Base-by-base conservation (phyloP, 2,797 vertebrate species). In the Sternarchorhynchus goeldii region DNA sequence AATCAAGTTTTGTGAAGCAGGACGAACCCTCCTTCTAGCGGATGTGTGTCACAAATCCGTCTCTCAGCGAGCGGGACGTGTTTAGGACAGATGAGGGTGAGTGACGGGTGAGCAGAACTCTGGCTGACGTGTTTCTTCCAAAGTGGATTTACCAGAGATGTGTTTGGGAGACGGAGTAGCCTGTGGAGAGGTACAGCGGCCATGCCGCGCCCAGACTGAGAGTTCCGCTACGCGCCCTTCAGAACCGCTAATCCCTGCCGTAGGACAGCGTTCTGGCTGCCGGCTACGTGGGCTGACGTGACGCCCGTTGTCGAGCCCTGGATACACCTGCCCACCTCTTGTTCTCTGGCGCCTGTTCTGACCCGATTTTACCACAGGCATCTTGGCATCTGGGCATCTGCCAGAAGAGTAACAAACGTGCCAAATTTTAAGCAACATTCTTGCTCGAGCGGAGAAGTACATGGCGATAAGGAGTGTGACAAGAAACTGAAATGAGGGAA, bases 1-100 rank as follows among this genome's bases (percentile, higher is more conserved):
- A 79, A 41, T 80, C 62, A 16, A 70, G 68, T 69, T 34, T 53
- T 34, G 36, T 68, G 53, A 66, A 67, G 71, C 72, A 59, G 74
- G 59, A 14, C 25, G 67, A 63, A 66, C 10, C 60, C 17, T 68
- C 32, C 10, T 7, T n/a, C 55, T 21, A 57, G 3, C n/a, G 50
- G 45, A 4, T 34, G 39, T 59, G 32, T 71, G 3, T 41, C 60
- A 65, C 67, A 70, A 25, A 70, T 75, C 64, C 53, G 34, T 59
- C 63, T 56, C 32, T 76, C 59, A 80, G 58, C 55, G 55, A 36
- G 56, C 20, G 63, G 57, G 57, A 25, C 36, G 59, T 55, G 7
- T 50, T 50, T 14, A 12, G 10, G 45, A 50, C 45, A 36, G 34
- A 36, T 7, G 10, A 50, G 45, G 10, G 45, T 12, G 45, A 50